A percentile compares a stretch with the other conserved stretches of the same genome.
Conservation (phyloP, 2,113 vertebrate species). For the Penelope pileata region DNA sequence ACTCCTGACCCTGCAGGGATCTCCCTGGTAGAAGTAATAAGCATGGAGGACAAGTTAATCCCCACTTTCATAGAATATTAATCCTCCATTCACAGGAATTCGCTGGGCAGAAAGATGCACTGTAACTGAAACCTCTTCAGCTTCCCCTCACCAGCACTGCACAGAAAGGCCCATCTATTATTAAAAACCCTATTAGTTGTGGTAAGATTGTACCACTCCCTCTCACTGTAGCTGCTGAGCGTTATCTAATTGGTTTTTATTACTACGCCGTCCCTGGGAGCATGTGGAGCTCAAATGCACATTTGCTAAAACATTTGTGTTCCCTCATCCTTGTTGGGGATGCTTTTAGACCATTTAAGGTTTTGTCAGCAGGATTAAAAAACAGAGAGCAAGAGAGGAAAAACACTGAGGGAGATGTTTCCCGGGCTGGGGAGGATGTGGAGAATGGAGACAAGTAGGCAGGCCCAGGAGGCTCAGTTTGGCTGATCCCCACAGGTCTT, state of each 20-base stretch:
- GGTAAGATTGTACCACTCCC: conserved; percentile 64
- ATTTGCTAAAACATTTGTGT: conserved; percentile 66
- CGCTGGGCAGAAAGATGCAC: conserved; percentile 56
- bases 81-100: conserved; percentile 41
- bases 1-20: neutral
- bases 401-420: neutral
- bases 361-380: conserved; percentile 62
- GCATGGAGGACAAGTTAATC: neutral
- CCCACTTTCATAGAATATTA: conserved; percentile 47
- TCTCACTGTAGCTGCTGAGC: conserved; percentile 60
- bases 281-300: conserved; percentile 59
- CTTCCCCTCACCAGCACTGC: conserved; percentile 32
- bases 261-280: conserved; percentile 68
- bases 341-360: conserved; percentile 65
- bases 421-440: neutral
- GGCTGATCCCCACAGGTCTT: neutral
- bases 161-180: conserved; percentile 75
- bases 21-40: neutral
- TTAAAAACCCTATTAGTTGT: conserved; percentile 77
- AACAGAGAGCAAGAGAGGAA: neutral
- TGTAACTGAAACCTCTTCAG: conserved; percentile 65
- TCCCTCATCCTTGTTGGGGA: conserved; percentile 47
- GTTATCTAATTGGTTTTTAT: conserved; percentile 80
- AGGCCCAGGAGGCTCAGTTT: neutral
- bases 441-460: neutral